Evolutionary conservation across 2,113 vertebrate genomes (phyloP), one percentile per base, ranked within the genome.

Genomic region (Cavia porcellus): DNA sequence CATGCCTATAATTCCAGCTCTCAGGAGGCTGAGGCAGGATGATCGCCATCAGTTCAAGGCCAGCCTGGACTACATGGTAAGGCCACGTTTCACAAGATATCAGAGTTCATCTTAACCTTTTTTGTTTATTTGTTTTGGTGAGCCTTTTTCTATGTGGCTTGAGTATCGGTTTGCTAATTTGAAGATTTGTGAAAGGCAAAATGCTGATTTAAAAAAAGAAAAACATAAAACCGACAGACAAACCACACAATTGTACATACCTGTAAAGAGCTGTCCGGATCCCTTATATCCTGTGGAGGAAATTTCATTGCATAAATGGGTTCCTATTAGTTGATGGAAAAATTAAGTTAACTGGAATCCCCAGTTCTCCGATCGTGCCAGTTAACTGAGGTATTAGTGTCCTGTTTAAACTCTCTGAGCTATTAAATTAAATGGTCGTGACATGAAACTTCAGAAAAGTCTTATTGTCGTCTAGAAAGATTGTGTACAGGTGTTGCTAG

Each of bases 401-500:
- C 96, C 97, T 98, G 97, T 81, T 95, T 95, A 96, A 96, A 94
- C 97, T 98, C 97, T 97, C 86, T 92, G 94, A 85, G 96, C 97
- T 96, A 97, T 98, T 98, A 97, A 97, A 97, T 97, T 98, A 97
- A 98, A 97, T 45, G 96, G 85, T 95, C 97, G 86, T 97, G 97
- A 97, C 97, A 97, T 77, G 95, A 95, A 96, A 98, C 97, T 96
- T 96, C 96, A 98, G 95, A 98, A 96, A 97, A 98, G 97, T 98
- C 96, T 98, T 93, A 96, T 95, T 98, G 96, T 97, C 96, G 98
- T 98, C 97, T 95, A 95, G 94, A 95, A 96, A 97, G 97, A 96
- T 97, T 96, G 96, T 97, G 87, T 96, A 98, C 98, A 98, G 97
- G 97, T 98, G 96, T 97, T 95, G 87, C 93, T 90, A 75, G 97